Conservation (phyloP, 2,797 vertebrate species). For the Cephalopachus bancanus region DNA sequence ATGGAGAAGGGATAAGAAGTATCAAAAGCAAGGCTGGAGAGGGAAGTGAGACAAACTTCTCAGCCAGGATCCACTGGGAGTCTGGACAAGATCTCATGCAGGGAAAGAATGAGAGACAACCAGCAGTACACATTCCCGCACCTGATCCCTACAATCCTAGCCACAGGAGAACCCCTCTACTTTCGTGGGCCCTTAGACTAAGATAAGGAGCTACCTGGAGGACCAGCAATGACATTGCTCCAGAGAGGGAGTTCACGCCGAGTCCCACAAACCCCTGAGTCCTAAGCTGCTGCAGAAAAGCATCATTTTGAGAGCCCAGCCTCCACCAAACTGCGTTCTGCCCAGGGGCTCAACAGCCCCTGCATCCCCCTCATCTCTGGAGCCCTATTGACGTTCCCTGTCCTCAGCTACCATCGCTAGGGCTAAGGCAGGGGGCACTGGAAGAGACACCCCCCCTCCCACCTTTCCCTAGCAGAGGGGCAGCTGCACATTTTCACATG, state of each 20-base stretch:
- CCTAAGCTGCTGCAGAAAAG: neutral
- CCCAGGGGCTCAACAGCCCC: neutral
- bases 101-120: neutral
- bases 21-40: neutral
- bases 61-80: neutral
- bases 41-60: neutral
- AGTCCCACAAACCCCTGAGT: neutral
- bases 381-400: neutral
- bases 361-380: neutral
- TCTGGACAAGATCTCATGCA: neutral
- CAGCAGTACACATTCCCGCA: neutral
- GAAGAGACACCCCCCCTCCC: neutral
- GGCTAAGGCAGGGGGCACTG: neutral
- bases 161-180: neutral
- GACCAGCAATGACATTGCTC: neutral
- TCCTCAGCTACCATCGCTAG: neutral
- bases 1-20: neutral
- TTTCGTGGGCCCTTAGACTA: neutral
- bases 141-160: neutral
- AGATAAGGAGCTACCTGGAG: neutral
- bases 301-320: too few relatives aligned
- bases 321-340: neutral
- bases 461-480: neutral
- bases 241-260: neutral
- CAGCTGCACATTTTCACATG: neutral